Evolutionary conservation across 2,113 vertebrate species (phyloP), one percentile per base, ranked within the genome.

Genomic region (Hippocampus guttulatus): DNA sequence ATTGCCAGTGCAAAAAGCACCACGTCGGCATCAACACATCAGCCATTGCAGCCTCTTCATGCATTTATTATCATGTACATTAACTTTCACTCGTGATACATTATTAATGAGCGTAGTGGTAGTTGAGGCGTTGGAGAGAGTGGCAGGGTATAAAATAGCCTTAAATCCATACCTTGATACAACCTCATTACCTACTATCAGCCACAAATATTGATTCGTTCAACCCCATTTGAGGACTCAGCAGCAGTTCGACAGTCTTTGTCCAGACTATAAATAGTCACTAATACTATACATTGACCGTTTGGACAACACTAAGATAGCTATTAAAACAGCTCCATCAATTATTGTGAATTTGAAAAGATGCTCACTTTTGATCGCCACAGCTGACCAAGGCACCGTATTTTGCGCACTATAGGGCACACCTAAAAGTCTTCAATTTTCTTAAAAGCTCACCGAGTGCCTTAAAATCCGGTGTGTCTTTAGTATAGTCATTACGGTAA

Each of bases 31-130:
- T 58, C 57, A 58, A 58, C 57, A 58, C 57, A 58, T 30, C 25
- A 27, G 25, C 57, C 57, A 30, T 14, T 16, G 57, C 23, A 7
- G 25, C 58, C 9, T 40, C 30, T 63, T 63, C 62, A 64, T 43
- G 62, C 20, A 64, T 64, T 80, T 80, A 90, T 89, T 40, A 88
- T 85, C 66, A 80, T 71, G 60, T 83, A 84, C 79, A 84, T 86
- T 87, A 88, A 81, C 77, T 79, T 88, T 84, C 62, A 83, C 68
- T 85, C 62, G 18, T 45, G 10, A 27, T 85, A 47, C 43, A 87
- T 87, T 84, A 86, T 90, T 86, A 81, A 90, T 85, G 49, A 77
- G 63, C 18, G 63, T 45, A 21, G 41, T 3, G 70, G 9, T 23
- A 58, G 64, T 15, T 16, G 64, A 40, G 18, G 27, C 57, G 61